Evolutionary conservation across 2,113 vertebrate species (phyloP), one percentile per base, ranked within the genome.

Genomic region (Cavia porcellus): DNA sequence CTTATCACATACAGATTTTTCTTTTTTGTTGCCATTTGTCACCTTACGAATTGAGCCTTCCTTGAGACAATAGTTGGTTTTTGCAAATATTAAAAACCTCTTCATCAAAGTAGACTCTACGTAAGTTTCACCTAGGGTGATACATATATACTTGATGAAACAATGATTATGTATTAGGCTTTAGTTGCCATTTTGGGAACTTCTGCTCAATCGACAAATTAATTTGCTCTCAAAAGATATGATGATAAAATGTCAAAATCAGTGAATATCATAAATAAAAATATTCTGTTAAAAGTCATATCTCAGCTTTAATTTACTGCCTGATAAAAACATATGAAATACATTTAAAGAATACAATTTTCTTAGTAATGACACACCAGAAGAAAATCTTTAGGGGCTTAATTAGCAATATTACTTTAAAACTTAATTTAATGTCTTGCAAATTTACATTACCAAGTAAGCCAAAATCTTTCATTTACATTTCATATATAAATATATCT

Each of bases 331-430:
- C 24, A 61, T 5, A 79, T 83, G 59, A 95, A 66, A 74, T 86
- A 86, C 35, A 74, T 50, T 96, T 80, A 81, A 87, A 80, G 50
- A 84, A 80, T 4, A 19, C 50, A 84, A 85, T 97, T 84, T 84
- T 72, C 15, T 25, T 62, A 13, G 50, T 57, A 89, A 95, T 89
- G 17, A 89, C 50, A 86, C 22, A 94, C 95, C 89, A 94, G 28
- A 88, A 96, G 87, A 28, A 90, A 74, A 89, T 50, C 55, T 96
- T 95, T 80, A 64, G 9, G 24, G 42, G 20, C 22, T 85, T 95
- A 95, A 94, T 95, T 95, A 94, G 50, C 79, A 91, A 81, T 88
- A 86, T 45, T 81, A 84, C 81, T 95, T 94, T 89, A 97, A 97
- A 91, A 79, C 57, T 86, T 72, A 32, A 88, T 64, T 62, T 50